phyloP scores from a whole-genome alignment of 2,797 vertebrate genomes.

The Psittacula echo region DNA sequence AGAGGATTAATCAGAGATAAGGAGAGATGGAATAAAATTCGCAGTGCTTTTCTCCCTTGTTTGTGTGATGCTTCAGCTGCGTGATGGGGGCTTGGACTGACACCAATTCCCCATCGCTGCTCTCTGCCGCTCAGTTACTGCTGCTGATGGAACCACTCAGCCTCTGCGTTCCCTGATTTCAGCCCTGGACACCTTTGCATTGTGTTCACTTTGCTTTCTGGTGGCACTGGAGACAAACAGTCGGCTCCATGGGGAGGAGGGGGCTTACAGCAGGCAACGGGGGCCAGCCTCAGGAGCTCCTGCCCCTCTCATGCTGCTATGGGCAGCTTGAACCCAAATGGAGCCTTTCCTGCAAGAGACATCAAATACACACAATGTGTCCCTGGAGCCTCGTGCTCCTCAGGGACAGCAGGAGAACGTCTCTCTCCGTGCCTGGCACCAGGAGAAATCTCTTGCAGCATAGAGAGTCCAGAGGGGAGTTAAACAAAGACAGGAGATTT shows the following conservation, averaged over 20 bases:
- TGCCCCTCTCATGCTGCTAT: background rate
- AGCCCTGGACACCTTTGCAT: background rate
- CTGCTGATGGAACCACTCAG: background rate
- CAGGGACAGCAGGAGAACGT: background rate
- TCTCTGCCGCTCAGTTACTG: background rate
- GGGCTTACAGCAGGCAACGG: background rate
- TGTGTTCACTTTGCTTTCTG: background rate
- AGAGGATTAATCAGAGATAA: slow-evolving; percentile 57
- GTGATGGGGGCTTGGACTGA: background rate
- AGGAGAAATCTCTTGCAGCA: background rate
- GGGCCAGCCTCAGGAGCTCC: background rate
- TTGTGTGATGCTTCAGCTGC: background rate
- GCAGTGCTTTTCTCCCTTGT: background rate
- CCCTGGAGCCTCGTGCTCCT: background rate
- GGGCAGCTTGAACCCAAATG: background rate
- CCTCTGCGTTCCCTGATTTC: background rate
- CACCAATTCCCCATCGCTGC: background rate
- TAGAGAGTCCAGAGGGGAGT: background rate
- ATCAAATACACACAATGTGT: fast-evolving
- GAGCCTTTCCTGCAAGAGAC: background rate
- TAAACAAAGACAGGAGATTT: background rate
- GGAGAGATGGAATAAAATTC: background rate
- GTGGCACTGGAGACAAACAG: background rate
- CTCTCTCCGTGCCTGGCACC: background rate
- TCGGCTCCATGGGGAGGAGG: fast-evolving